Evolutionary conservation across 1,140 invertebrate species (phyloP), one percentile per base, ranked within the genome.

Genomic region (Centruroides sculpturatus): DNA sequence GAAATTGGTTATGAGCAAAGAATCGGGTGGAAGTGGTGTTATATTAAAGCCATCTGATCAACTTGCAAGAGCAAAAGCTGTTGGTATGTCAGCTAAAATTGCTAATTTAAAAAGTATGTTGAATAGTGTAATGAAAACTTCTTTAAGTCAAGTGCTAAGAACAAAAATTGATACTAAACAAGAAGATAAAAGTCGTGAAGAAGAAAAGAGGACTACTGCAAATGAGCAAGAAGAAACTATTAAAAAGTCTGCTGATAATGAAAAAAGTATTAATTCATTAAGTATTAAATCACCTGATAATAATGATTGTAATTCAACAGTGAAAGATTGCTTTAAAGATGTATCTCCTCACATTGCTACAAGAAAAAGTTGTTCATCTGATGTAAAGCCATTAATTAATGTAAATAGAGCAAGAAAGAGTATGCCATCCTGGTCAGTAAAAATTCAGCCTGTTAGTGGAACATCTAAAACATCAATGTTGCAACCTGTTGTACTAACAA

Each of bases 101-200:
- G 35, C 35, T 55, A 35, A 35, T 55, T 35, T 55, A 35, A 55
- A 55, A 55, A 36, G 35, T 36, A 55, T 55, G 11, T 35, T 55
- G 5, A 55, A 55, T 36, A 56, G 56, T n/a, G 59, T 59, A 6
- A 46, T 64, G 34, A 64, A 64, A 50, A 61, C 63, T 35, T 59
- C 59, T 35, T 12, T 64, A 8, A 61, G 59, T 50, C 56, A 64
- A 12, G 63, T 64, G 23, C 41, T 64, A 10, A 64, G 63, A 41
- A 61, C 48, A 50, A 64, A 56, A 36, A 61, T 64, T 55, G 59
- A 61, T 60, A 46, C 59, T 6, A 41, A 41, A 13, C 53, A 54
- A 48, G 56, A 59, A n/a, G 35, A 41, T 53, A 60, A 58, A 48
- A 64, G 56, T 47, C 51, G 55, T 1, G 12, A 34, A 35, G 46